Evolutionary conservation across 2,888 invertebrate genomes (phyloP).

Genomic region (Branchipolynoe longqiensis): DNA sequence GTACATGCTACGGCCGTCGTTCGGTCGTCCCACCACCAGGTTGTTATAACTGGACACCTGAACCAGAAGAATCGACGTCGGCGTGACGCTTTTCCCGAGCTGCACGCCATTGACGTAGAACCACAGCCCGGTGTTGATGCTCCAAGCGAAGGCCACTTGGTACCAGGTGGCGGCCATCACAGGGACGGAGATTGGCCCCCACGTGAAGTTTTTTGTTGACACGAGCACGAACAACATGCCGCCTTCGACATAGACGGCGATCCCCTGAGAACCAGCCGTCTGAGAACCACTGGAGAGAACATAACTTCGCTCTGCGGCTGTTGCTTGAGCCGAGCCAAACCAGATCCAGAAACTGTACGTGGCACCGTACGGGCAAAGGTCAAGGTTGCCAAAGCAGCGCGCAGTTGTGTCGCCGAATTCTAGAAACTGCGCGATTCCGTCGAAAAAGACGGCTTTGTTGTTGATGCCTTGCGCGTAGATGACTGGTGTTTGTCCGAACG

Average conservation of each 20-base stretch:
- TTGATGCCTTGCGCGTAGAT: constrained; percentile 21
- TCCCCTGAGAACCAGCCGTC: background rate
- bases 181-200: constrained; percentile 16
- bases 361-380: constrained; percentile 30
- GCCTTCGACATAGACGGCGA: constrained; percentile 26
- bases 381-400: constrained; percentile 39
- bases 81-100: background rate
- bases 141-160: constrained; percentile 38
- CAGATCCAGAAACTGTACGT: constrained; percentile 46
- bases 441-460: constrained; percentile 17
- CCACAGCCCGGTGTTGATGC: constrained; percentile 18
- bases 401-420: constrained; percentile 25
- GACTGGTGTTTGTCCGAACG: constrained; percentile 4
- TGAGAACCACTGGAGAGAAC: constrained; percentile 6
- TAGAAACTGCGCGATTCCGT: constrained; percentile 13
- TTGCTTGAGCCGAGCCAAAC: constrained; percentile 4
- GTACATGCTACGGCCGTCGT: constrained; percentile 5
- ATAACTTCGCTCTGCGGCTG: background rate
- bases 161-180: constrained; percentile 34
- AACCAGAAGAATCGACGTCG: background rate
- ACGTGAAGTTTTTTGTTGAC: background rate
- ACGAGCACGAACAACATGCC: constrained; percentile 1
- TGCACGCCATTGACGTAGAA: constrained; percentile 44
- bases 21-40: constrained; percentile 5
- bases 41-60: constrained; percentile 12